Evolutionary conservation across 2,888 invertebrate species (phyloP), one percentile per base, ranked within the genome.

Genomic region (Diaperis boleti): DNA sequence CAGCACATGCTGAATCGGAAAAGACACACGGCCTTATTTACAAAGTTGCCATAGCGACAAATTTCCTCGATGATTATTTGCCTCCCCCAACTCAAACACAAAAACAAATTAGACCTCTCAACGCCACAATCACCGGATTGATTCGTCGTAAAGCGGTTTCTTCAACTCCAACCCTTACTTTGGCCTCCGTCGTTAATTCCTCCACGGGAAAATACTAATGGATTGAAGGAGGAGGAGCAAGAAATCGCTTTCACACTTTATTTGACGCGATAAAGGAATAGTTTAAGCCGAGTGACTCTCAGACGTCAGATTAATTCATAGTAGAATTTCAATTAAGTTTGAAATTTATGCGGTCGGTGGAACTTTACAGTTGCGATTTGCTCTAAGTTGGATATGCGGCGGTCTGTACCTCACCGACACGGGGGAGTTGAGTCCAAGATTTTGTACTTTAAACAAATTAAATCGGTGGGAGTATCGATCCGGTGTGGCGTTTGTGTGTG

Each of bases 281-380:
- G 45, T 26, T 42, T 45, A 26, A 26, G 26, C 26, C 6, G 26
- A 29, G 14, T 11, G 45, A 18, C 17, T 45, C 20, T 26, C 45
- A 29, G 14, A 45, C 29, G 45, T 22, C 45, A 26, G 45, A 26
- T 45, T 45, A 26, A 45, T 45, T 45, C 45, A 26, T 45, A 29
- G 26, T 26, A 45, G 45, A 45, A 45, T 45, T 45, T 45, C 45
- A 45, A 45, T 45, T 45, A 45, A 45, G 45, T 45, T 45, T 26
- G 18, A 45, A 45, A 45, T 45, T 45, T 45, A 45, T 45, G 45
- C 45, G 26, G 45, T 45, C 14, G 26, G 29, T n/a, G 10, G 45
- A 45, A 26, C 45, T 45, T 45, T 15, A 29, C 45, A 13, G 26
- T 29, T 45, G 5, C 26, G 20, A 29, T 29, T 39, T 39, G 39